Conservation (phyloP, 2,113 vertebrate species). For the Microtus oregoni region DNA sequence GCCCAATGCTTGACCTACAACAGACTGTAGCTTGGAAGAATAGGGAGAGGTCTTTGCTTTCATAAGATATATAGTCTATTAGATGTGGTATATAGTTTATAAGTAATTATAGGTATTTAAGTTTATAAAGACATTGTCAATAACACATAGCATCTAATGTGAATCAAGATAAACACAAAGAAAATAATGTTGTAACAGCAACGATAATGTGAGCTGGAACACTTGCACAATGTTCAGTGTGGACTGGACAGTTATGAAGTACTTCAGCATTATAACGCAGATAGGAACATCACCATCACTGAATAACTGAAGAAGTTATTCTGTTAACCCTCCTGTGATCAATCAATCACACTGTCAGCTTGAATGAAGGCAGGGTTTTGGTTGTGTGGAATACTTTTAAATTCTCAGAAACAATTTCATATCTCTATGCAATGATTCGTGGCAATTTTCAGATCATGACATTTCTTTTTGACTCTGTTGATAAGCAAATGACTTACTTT, state of each 20-base stretch:
- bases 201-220: neutral
- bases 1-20: too few species aligned
- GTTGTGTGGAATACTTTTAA: neutral
- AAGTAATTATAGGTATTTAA: neutral
- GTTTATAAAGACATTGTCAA: neutral
- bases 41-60: neutral
- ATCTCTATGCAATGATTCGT: too few species aligned
- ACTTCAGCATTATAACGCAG: neutral
- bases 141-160: neutral
- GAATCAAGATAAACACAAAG: neutral
- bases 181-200: neutral
- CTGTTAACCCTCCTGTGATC: neutral
- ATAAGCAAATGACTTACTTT: neutral
- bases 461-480: neutral
- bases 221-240: neutral
- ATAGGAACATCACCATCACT: neutral
- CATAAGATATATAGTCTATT: neutral
- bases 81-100: neutral
- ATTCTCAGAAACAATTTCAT: neutral
- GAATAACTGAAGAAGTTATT: slow-evolving; percentile 9
- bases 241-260: neutral
- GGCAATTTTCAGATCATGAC: neutral
- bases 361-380: neutral
- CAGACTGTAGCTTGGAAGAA: neutral
- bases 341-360: neutral